phyloP scores from a whole-genome alignment of 2,888 invertebrate genomes.

The Sinhomidia bicolor region DNA sequence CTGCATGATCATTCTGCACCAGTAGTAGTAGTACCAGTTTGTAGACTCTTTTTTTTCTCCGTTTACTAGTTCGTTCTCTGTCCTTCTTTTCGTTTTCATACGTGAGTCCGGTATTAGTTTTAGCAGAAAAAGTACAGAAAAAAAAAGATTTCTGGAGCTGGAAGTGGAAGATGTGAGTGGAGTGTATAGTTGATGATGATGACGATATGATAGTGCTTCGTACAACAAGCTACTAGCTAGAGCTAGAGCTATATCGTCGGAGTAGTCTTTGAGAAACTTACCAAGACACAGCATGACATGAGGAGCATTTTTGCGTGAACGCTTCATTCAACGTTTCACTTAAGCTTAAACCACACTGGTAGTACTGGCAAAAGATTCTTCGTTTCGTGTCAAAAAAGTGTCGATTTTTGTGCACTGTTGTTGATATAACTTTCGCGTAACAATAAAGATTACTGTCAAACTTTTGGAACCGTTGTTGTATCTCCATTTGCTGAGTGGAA shows the following conservation, averaged over 20 bases:
- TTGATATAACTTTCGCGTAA: background rate
- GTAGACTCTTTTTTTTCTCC: too few relatives aligned
- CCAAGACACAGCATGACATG: slow-evolving; percentile 41
- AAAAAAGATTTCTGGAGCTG: background rate
- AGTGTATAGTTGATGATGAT: too few relatives aligned
- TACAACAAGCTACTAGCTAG: too few relatives aligned
- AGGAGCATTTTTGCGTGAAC: slow-evolving; percentile 9
- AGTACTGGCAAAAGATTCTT: too few relatives aligned
- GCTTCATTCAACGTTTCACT: slow-evolving; percentile 15
- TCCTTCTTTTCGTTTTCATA: background rate
- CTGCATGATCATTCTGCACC: too few relatives aligned
- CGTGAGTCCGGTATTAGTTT: background rate
- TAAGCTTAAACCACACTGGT: background rate
- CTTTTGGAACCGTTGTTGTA: background rate
- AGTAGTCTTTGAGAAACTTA: slow-evolving; percentile 49
- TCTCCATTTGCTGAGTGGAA: too few relatives aligned
- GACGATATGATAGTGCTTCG: background rate
- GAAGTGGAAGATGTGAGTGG: slow-evolving; percentile 5
- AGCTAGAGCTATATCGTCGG: too few relatives aligned
- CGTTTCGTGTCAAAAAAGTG: background rate
- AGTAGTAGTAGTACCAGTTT: too few relatives aligned
- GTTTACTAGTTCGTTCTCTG: too few relatives aligned
- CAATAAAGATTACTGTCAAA: background rate
- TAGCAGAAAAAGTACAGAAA: background rate
- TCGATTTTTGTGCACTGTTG: background rate